phyloP scores from a whole-genome alignment of 2,113 vertebrate species.

The Centropus bengalensis region DNA sequence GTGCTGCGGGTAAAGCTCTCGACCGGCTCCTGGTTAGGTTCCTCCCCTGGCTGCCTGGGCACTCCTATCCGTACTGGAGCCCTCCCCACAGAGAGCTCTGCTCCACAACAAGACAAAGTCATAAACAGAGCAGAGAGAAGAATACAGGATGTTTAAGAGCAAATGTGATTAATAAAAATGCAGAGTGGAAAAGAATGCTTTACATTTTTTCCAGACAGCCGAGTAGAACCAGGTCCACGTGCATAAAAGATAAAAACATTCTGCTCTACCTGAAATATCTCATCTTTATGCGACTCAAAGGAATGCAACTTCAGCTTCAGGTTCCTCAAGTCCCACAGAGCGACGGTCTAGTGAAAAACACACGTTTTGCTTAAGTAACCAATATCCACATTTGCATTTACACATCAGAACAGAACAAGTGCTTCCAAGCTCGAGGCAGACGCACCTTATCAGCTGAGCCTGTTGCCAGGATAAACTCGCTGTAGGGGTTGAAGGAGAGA shows the following conservation, averaged over 20 bases:
- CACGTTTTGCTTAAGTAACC: not conserved
- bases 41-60: not conserved
- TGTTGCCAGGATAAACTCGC: conserved; percentile 96
- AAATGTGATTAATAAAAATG: not conserved
- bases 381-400: not conserved
- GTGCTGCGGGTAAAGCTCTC: not conserved
- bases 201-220: not conserved
- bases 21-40: not conserved
- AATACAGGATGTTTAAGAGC: not conserved
- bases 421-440: not conserved
- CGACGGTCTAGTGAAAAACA: conserved; percentile 85
- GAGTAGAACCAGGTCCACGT: not conserved
- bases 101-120: not conserved
- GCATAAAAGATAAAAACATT: not conserved
- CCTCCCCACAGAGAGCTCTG: not conserved
- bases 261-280: conserved; percentile 95
- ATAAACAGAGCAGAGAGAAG: not conserved
- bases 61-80: not conserved
- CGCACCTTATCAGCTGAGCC: conserved; percentile 95
- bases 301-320: conserved; percentile 97
- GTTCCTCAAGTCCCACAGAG: conserved; percentile 97
- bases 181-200: not conserved
- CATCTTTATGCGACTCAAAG: conserved; percentile 98
- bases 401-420: not conserved
- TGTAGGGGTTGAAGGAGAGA: conserved; percentile 97